Evolutionary conservation across 2,113 vertebrate species (phyloP), one percentile per base, ranked within the genome.

Genomic region (Oncorhynchus clarkii): DNA sequence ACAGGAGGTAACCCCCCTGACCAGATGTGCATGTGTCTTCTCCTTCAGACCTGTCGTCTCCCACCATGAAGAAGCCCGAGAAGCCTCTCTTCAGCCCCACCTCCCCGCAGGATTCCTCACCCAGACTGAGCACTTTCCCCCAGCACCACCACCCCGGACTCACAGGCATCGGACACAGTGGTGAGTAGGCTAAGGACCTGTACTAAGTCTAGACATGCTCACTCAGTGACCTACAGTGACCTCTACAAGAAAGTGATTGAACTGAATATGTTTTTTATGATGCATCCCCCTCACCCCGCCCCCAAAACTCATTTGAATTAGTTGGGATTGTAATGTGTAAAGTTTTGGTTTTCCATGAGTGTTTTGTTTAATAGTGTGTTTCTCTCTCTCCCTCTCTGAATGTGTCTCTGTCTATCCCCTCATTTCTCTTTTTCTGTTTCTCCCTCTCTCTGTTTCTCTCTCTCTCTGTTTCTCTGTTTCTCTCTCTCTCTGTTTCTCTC

Each of bases 1-100:
- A 45, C 39, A 11, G 39, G 2, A 45, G 39, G 39, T 45, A 45
- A 45, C 26, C 7, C 59, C 59, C 67, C 65, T 67, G 65, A 67
- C 24, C 26, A 12, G 1, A 67, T 64, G 22, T 48, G 68, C 48
- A 69, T 54, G 57, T 60, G 29, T 62, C 78, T 24, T 78, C 26
- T 78, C 24, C 86, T 91, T 77, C 92, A 96, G 97, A 98, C 92
- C 98, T 99, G 95, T 97, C 97, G 84, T 99, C 97, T 93, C 97
- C 97, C 77, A 97, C 96, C 84, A 98, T 99, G 97, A 99, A 99
- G 95, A 99, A 99, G 88, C 94, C 96, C 13, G 97, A 99, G 93
- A 99, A 99, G 93, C 95, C 96, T 85, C 94, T 99, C 91, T 99
- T 99, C 92, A 99, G 96, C 90, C 96, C 97, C 86, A 96, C 97